Evolutionary conservation across 2,888 invertebrate species (phyloP), one percentile per base, ranked within the genome.

Genomic region (Coenonympha glycerion): DNA sequence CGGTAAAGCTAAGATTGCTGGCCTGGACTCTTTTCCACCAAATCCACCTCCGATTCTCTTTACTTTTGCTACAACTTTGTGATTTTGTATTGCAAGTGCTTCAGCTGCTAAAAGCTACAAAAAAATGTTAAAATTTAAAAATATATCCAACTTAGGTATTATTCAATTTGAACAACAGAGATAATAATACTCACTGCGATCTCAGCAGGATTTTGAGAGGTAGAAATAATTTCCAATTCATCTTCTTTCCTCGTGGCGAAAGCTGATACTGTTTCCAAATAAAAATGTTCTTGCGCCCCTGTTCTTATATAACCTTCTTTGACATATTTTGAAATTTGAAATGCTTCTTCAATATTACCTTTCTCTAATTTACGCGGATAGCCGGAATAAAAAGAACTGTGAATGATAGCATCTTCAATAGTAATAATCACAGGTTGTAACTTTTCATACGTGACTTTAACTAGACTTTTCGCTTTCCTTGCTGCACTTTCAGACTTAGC

Each of bases 201-300:
- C 70, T 94, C 94, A 1, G 91, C 77, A 0, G 94, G 94, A 86
- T 92, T 90, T 76, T 98, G 98, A 0, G 94, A 91, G 0, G 95
- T 92, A 49, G 91, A 89, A 60, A 92, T 91, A 21, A 98, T 79
- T 74, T 97, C 96, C 51, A 98, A 77, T 76, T 98, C 98, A 58
- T 94, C 92, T 70, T 95, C 95, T 63, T 89, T 90, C 60, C 90
- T 90, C 0, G 93, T 91, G 0, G 88, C 92, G 49, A 91, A 81
- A 9, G 89, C 83, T 24, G 89, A 88, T 22, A 92, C 89, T 0
- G 96, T 93, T 82, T 97, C 97, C 62, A 97, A 77, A 73, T 96
- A 97, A 79, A 97, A 96, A 73, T 97, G 97, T 71, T 96, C 96
- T 74, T 97, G 96, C 0, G 93, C 94, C 2, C 94, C 94, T 52